These are phyloP conservation scores for Malacosoma neustria DNA, from an alignment of 2,888 invertebrate genomes.

Conservation along the genomic window DNA sequence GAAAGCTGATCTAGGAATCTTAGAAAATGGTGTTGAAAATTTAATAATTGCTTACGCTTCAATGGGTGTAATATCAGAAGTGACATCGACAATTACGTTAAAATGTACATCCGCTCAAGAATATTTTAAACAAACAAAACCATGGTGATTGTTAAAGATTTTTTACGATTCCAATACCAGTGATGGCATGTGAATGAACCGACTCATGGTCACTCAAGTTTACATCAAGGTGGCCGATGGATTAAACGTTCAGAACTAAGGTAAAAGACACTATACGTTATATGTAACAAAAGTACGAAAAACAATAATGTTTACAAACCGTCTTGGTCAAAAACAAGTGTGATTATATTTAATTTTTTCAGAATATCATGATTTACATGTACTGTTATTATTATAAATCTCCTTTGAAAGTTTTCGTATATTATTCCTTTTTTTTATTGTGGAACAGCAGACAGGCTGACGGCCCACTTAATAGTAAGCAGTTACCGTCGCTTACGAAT, in stretches of 20 bases:
- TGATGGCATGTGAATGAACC: neutral
- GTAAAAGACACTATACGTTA: slow-evolving; percentile 5
- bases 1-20: no score
- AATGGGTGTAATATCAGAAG: neutral
- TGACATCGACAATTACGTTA: slow-evolving; percentile 1
- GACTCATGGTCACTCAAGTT: slow-evolving; percentile 1
- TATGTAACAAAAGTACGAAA: slow-evolving; percentile 3
- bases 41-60: neutral
- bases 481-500: no score
- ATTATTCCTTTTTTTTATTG: no score
- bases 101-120: slow-evolving; percentile 4
- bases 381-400: no score
- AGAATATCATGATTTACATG: no score
- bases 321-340: neutral
- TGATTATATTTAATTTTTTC: no score
- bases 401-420: no score
- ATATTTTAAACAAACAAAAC: slow-evolving; percentile 1
- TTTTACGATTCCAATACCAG: neutral
- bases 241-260: slow-evolving; percentile 1
- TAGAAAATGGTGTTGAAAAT: no score
- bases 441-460: no score
- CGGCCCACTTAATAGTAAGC: no score
- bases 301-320: neutral
- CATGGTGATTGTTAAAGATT: neutral
- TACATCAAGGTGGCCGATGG: slow-evolving; percentile 17